phyloP scores from a whole-genome alignment of 2,113 vertebrate species.

The Apeltes quadracus region DNA sequence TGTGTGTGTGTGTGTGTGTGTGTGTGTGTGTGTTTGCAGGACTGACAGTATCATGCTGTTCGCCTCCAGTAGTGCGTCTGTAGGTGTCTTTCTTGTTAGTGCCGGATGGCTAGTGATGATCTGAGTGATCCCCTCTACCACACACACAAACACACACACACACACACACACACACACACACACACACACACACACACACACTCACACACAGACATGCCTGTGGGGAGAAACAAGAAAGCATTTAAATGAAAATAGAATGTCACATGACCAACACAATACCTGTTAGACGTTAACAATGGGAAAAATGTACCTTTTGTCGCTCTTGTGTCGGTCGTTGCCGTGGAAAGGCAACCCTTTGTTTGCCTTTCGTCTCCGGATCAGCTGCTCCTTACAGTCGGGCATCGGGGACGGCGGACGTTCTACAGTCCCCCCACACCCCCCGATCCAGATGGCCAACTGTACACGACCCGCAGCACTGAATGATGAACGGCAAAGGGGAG shows the following conservation, averaged over 20 bases:
- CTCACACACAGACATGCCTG: slow-evolving; percentile 8
- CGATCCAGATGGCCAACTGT: slow-evolving; percentile 82
- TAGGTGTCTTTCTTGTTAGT: slow-evolving; percentile 69
- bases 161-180: background rate
- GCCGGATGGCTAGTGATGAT: slow-evolving; percentile 68
- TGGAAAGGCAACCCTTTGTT: slow-evolving; percentile 5
- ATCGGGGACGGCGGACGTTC: slow-evolving; percentile 72
- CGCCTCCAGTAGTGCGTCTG: slow-evolving; percentile 68
- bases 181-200: too few species aligned
- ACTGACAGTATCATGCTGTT: slow-evolving; percentile 66
- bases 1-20: slow-evolving; percentile 34
- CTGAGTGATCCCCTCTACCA: slow-evolving; percentile 45
- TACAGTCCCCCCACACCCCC: slow-evolving; percentile 76
- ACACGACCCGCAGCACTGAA: slow-evolving; percentile 80
- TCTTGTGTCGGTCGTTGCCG: slow-evolving; percentile 1
- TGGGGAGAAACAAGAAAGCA: slow-evolving; percentile 4
- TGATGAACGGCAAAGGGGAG: slow-evolving; percentile 80
- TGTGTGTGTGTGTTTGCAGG: slow-evolving; percentile 23
- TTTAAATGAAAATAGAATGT: background rate
- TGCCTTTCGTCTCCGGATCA: slow-evolving; percentile 49
- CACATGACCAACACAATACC: slow-evolving; percentile 1
- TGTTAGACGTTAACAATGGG: background rate
- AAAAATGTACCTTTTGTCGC: background rate
- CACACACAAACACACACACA: too few species aligned
- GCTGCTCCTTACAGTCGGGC: slow-evolving; percentile 68